Conservation (phyloP, 1,140 invertebrate genomes). For the Anadara kagoshimensis region DNA sequence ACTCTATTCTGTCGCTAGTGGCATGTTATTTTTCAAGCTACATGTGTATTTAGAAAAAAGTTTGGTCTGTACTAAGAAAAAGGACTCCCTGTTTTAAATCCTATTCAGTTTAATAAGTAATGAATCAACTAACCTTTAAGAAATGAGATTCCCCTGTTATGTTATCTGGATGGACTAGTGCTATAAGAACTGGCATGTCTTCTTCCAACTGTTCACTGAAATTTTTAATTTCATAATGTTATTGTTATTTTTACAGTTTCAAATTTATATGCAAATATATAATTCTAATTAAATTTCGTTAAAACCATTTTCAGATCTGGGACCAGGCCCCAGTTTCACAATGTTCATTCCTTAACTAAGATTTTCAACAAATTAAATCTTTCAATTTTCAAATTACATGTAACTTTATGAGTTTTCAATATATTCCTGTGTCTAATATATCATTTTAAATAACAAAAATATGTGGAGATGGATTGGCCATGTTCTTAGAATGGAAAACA, state of each 20-base stretch:
- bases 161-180: conserved; percentile 43
- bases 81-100: background rate
- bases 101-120: background rate
- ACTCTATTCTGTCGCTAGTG: background rate
- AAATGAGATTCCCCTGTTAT: conserved; percentile 40
- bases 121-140: conserved; percentile 26
- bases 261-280: background rate
- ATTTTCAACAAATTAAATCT: background rate
- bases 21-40: background rate
- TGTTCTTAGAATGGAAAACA: no score
- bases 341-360: background rate
- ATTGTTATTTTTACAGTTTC: background rate
- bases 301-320: background rate
- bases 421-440: no score
- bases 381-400: background rate
- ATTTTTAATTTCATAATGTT: background rate
- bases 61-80: background rate
- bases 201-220: background rate
- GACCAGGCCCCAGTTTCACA: conserved; percentile 3
- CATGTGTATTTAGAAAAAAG: no score
- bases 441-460: no score
- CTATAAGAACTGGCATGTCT: conserved; percentile 39
- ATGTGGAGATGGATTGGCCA: no score
- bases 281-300: background rate
- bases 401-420: no score